Evolutionary conservation across 2,888 invertebrate species (phyloP), one percentile per base, ranked within the genome.

Genomic region (Deilephila elpenor): DNA sequence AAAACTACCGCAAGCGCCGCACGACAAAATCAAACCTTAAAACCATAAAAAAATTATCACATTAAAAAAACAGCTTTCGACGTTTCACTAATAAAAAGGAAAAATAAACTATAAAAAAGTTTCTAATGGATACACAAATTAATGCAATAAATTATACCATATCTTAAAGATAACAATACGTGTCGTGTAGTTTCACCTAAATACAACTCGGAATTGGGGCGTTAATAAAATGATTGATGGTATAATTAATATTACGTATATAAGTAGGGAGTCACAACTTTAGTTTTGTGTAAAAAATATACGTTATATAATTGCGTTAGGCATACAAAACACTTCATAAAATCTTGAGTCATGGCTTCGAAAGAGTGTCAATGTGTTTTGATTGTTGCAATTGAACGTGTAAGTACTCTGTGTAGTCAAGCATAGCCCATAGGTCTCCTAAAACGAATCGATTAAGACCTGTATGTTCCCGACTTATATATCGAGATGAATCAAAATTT

Each of bases 111-210:
- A 44, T n/a, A 20, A 51, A 67, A 67, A 67, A 51, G 67, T 67
- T 67, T 67, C 67, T 67, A 67, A 67, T 67, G 67, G 51, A 67
- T 67, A 44, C 67, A 64, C 67, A 51, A 67, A 67, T 67, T 67
- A 67, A 67, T 67, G 67, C 67, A 67, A 67, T 67, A 67, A 67
- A 67, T 67, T 67, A 67, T 67, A 67, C 67, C 25, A 67, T 67
- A 67, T 67, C 67, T 51, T 44, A 19, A 44, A 51, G 67, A 67
- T 67, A 67, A 67, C 44, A 62, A 44, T 25, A 51, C 44, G 20
- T 67, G 67, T 67, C 67, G 25, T 67, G 67, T 44, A 51, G 44
- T 51, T 67, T 67, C 67, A 67, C 67, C 67, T 51, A 67, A 67
- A 67, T 67, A 51, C 44, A 44, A 34, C 34, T 32, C 20, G 20